These are phyloP conservation scores for Poecilia picta DNA, from an alignment of 2,797 vertebrate genomes.

Conservation along the genomic window DNA sequence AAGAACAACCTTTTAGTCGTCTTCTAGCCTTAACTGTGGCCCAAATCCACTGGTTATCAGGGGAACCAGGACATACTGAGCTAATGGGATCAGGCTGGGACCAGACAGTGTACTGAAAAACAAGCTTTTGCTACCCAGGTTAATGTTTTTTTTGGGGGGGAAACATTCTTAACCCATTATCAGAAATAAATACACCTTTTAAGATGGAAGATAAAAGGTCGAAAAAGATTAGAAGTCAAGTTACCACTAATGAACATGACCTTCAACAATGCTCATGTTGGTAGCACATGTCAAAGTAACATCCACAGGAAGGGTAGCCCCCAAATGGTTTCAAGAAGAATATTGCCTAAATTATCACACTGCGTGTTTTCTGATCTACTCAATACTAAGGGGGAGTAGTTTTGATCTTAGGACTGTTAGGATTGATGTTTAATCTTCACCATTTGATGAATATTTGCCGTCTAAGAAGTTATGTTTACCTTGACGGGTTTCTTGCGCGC, in stretches of 20 bases:
- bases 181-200: background rate
- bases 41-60: background rate
- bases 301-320: background rate
- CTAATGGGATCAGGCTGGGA: background rate
- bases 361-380: background rate
- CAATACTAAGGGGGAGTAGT: background rate
- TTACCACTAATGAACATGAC: background rate
- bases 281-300: background rate
- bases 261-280: background rate
- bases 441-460: background rate
- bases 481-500: conserved; percentile 80
- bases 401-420: background rate
- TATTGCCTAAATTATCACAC: background rate
- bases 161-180: background rate
- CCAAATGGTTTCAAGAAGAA: background rate
- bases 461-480: conserved; percentile 10
- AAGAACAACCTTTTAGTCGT: background rate
- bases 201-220: background rate
- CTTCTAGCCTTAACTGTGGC: background rate
- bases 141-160: background rate
- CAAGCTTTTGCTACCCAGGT: background rate
- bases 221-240: background rate
- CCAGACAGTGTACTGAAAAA: background rate
- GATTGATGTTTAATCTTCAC: background rate
- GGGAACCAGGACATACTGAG: background rate